Evolutionary conservation across 2,113 vertebrate species (phyloP).

Genomic region (Oriolus oriolus): DNA sequence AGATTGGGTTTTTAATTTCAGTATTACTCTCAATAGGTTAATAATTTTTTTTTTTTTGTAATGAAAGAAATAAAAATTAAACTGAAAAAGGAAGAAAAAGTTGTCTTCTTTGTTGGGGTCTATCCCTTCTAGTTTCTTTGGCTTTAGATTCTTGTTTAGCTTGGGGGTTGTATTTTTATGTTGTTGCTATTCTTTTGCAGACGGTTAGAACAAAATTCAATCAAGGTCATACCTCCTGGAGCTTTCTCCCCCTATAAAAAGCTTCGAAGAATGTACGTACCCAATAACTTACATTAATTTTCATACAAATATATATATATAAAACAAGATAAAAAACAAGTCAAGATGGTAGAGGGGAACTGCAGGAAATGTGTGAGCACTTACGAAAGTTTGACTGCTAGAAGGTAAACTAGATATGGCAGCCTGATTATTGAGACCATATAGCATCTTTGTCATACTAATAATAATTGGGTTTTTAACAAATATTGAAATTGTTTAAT

Average conservation of each 20-base stretch:
- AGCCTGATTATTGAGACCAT: background rate
- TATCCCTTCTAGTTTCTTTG: background rate
- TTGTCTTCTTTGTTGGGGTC: background rate
- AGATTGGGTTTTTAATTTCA: background rate
- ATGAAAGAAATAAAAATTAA: background rate
- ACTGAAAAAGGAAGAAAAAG: background rate
- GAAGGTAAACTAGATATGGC: background rate
- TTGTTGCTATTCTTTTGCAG: slow-evolving; percentile 69
- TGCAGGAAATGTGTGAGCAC: background rate
- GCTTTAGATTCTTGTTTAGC: background rate
- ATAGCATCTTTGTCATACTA: background rate
- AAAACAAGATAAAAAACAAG: background rate
- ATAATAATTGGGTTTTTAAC: background rate
- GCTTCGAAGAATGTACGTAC: slow-evolving; percentile 93
- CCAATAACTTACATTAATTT: background rate
- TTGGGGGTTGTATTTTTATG: background rate
- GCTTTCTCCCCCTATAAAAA: slow-evolving; percentile 98
- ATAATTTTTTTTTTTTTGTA: background rate
- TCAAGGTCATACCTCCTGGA: slow-evolving; percentile 94
- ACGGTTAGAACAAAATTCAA: slow-evolving; percentile 97
- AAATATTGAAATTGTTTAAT: background rate
- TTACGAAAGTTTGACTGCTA: slow-evolving; percentile 5
- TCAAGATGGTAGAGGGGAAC: background rate
- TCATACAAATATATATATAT: background rate
- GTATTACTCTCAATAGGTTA: background rate